Evolutionary conservation across 2,797 vertebrate genomes (phyloP).

Genomic region (Ceryle rudis): DNA sequence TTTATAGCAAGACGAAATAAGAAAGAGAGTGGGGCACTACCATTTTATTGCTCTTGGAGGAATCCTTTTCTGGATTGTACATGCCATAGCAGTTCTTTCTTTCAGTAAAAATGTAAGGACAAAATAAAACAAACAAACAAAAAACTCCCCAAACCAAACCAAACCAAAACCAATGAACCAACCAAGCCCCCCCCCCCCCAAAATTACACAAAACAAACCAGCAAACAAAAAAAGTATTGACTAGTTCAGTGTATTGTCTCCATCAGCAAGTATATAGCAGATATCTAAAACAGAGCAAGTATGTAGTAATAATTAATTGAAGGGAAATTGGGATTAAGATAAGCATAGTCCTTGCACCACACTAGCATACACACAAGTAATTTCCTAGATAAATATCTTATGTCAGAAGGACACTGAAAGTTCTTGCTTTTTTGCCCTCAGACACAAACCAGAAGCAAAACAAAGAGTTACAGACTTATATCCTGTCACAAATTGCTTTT

Average conservation of each 20-base stretch:
- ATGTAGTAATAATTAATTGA: neutral
- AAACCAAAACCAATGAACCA: too few relatives aligned
- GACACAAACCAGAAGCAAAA: neutral
- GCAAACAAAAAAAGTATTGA: neutral
- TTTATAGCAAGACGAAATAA: neutral
- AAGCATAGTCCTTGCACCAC: neutral
- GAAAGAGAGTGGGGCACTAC: neutral
- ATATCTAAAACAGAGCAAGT: neutral
- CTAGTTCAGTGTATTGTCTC: neutral
- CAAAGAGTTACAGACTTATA: neutral
- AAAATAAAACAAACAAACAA: too few relatives aligned
- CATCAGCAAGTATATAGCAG: neutral
- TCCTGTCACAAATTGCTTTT: neutral
- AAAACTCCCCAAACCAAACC: accelerated
- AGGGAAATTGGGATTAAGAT: neutral
- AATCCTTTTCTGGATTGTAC: neutral
- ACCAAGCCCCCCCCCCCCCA: too few relatives aligned
- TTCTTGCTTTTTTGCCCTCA: neutral
- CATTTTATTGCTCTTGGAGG: neutral
- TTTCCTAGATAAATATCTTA: neutral
- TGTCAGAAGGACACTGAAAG: neutral
- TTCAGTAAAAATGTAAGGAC: neutral
- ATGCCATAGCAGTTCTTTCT: neutral
- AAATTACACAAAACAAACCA: accelerated
- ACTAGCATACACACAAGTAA: neutral